Percentiles rank a stretch among this genome's conserved stretches.
Conservation (phyloP, 2,888 invertebrate genomes). For the Pterobdella sp. region DNA sequence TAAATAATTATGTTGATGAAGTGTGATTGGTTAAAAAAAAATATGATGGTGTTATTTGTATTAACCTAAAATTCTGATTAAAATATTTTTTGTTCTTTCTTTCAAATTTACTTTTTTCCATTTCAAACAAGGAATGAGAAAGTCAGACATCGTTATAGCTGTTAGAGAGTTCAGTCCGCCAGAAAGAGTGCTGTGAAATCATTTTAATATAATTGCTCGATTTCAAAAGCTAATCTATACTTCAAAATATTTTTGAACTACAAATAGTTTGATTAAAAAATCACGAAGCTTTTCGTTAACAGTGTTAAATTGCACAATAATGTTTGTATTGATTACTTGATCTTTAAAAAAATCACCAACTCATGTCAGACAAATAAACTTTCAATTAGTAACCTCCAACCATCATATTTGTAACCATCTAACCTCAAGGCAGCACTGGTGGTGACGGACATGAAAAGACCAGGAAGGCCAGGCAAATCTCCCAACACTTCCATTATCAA, state of each 20-base stretch:
- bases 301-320: no score
- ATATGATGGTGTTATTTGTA: neutral
- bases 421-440: constrained; percentile 8
- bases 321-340: no score
- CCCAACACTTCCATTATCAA: constrained; percentile 5
- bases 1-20: constrained; percentile 1
- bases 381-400: no score
- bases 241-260: neutral
- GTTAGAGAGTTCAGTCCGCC: constrained; percentile 3
- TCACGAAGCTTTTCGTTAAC: no score
- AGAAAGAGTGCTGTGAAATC: neutral
- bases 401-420: no score
- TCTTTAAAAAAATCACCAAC: no score
- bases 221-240: neutral
- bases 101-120: neutral
- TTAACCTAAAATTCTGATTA: neutral
- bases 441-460: neutral
- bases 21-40: neutral
- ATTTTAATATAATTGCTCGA: neutral
- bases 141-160: neutral
- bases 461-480: neutral
- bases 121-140: neutral
- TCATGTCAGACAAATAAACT: no score
- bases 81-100: neutral
- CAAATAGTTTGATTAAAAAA: no score